Percentiles rank a stretch among this genome's conserved stretches.
Evolutionary conservation across 2,113 vertebrate species (phyloP).

Genomic region (Zeus faber): DNA sequence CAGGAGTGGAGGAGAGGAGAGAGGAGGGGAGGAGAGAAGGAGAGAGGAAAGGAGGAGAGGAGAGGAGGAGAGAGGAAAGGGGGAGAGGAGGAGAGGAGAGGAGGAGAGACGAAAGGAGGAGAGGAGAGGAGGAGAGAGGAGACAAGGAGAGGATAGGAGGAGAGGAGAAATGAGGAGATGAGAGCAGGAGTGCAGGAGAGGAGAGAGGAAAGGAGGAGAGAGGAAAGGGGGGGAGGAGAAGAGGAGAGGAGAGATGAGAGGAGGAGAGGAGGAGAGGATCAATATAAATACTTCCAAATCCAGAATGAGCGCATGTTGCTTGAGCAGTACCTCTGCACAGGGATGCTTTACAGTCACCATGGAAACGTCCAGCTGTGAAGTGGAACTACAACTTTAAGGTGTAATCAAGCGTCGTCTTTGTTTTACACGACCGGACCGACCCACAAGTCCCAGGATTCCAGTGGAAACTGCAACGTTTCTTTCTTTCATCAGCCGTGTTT

Average conservation of each 20-base stretch:
- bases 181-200: not conserved
- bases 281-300: too few relatives aligned
- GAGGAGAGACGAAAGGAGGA: not conserved
- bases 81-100: not conserved
- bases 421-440: too few relatives aligned
- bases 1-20: not conserved
- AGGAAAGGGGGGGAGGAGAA: not conserved
- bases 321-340: too few relatives aligned
- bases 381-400: too few relatives aligned
- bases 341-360: too few relatives aligned
- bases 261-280: slow-evolving; percentile 2
- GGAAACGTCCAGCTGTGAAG: too few relatives aligned
- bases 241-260: not conserved
- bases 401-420: too few relatives aligned
- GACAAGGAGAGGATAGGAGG: not conserved
- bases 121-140: not conserved
- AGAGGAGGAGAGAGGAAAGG: not conserved
- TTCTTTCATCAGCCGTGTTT: too few relatives aligned
- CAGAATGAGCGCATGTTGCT: too few relatives aligned
- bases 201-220: not conserved
- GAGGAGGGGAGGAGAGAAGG: not conserved
- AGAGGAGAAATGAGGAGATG: not conserved
- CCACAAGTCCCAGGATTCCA: too few relatives aligned
- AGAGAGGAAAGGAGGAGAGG: not conserved
- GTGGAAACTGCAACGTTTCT: too few relatives aligned